phyloP scores from a whole-genome alignment of 1,140 invertebrate species.

The Brachionus rotundiformis region DNA sequence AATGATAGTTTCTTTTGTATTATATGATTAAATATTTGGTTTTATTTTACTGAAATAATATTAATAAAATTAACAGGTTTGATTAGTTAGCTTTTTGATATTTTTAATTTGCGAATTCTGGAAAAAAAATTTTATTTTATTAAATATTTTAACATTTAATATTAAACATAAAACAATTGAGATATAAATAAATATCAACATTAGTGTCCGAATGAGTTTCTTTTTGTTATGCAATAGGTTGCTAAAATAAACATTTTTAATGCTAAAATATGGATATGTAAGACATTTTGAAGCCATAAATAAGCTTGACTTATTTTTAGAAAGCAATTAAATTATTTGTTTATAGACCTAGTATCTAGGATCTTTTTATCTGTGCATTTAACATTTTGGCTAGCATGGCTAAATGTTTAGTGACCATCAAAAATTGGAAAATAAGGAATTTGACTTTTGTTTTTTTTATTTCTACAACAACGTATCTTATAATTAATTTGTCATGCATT shows the following conservation, averaged over 20 bases:
- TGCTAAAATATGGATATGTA: background rate
- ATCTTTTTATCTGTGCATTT: background rate
- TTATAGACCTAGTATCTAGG: background rate
- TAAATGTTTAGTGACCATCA: conserved; percentile 18
- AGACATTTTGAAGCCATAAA: background rate
- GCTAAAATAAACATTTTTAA: background rate
- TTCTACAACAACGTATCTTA: background rate
- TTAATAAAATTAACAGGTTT: background rate
- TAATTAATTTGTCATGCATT: conserved; percentile 35
- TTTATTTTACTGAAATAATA: background rate
- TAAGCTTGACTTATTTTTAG: background rate
- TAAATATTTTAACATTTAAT: background rate
- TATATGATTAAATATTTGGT: background rate
- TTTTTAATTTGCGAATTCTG: background rate
- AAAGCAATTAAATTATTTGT: background rate
- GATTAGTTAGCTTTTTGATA: background rate
- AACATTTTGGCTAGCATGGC: background rate
- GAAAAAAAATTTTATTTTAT: no score
- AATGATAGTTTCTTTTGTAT: background rate
- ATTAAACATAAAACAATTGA: background rate
- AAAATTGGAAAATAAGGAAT: background rate
- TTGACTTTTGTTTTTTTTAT: background rate
- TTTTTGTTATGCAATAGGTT: background rate
- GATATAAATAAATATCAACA: background rate
- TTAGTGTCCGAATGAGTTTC: background rate